Conservation (phyloP, 2,888 invertebrate genomes). For the Synanthedon andrenaeformis region DNA sequence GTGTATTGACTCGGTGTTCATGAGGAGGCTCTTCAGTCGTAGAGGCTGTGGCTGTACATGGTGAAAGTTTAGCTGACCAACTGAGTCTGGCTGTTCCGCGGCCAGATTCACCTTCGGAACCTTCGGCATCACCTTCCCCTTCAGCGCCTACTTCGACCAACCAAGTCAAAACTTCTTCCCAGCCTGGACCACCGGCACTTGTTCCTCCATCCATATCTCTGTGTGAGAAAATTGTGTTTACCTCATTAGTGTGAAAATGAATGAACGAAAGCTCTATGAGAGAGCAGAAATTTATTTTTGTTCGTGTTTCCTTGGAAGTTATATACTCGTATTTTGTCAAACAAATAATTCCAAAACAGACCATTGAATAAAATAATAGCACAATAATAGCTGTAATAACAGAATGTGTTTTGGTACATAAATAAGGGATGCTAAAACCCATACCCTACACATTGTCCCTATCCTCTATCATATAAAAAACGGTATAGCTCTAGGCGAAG, state of each 20-base stretch:
- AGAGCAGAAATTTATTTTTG: too few relatives aligned
- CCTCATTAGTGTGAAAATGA: slow-evolving; percentile 4
- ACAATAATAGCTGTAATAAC: too few relatives aligned
- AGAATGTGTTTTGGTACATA: too few relatives aligned
- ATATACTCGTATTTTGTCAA: too few relatives aligned
- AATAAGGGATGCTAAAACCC: too few relatives aligned
- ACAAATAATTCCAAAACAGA: too few relatives aligned
- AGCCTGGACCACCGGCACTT: slow-evolving; percentile 54
- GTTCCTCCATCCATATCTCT: slow-evolving; percentile 47
- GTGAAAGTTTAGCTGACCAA: slow-evolving; percentile 77
- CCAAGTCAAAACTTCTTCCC: slow-evolving; percentile 92
- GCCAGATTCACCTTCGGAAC: slow-evolving; percentile 67
- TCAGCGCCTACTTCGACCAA: slow-evolving; percentile 90
- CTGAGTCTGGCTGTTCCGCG: slow-evolving; percentile 87
- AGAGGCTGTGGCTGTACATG: slow-evolving; percentile 31
- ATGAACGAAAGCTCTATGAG: slow-evolving; percentile 3
- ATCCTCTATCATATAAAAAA: too few relatives aligned
- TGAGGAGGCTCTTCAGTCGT: slow-evolving; percentile 57
- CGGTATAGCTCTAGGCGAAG: too few relatives aligned
- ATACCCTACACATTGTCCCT: too few relatives aligned
- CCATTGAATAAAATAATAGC: too few relatives aligned
- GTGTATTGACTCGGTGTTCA: slow-evolving; percentile 78
- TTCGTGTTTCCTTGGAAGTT: too few relatives aligned
- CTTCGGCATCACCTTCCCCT: slow-evolving; percentile 68
- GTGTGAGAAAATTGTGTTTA: slow-evolving; percentile 7